Percentiles rank a stretch among this genome's conserved stretches.
These are phyloP conservation scores for Argyresthia albistria DNA, from an alignment of 2,888 invertebrate species.

Conservation along the genomic window DNA sequence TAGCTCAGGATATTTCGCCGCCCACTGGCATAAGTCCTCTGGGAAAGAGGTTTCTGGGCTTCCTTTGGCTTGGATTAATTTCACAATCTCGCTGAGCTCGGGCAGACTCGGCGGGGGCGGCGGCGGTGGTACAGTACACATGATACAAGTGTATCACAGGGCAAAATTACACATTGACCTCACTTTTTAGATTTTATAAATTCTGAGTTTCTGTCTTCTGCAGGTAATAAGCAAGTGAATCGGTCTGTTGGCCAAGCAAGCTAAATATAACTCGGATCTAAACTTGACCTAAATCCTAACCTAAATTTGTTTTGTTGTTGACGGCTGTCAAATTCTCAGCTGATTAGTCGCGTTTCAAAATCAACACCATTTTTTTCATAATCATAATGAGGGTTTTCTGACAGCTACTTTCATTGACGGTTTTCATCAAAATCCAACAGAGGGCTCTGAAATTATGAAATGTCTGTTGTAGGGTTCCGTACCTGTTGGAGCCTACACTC, in stretches of 20 bases:
- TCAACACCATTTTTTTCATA: neutral
- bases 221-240: too few relatives aligned
- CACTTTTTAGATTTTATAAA: too few relatives aligned
- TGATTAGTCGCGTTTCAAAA: neutral
- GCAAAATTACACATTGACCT: neutral
- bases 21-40: constrained; percentile 69
- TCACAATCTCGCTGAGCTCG: neutral
- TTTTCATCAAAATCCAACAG: too few relatives aligned
- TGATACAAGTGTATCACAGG: constrained; percentile 12
- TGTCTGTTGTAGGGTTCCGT: too few relatives aligned
- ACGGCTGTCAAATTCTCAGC: neutral
- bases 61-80: neutral
- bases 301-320: neutral
- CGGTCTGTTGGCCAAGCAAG: too few relatives aligned
- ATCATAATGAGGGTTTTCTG: too few relatives aligned
- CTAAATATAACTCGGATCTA: too few relatives aligned
- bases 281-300: too few relatives aligned
- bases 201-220: too few relatives aligned
- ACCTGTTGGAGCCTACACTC: too few relatives aligned
- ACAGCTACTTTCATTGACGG: too few relatives aligned
- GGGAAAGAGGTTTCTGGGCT: neutral
- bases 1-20: constrained; percentile 65
- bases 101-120: constrained; percentile 34
- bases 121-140: constrained; percentile 46
- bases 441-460: too few relatives aligned